Percentiles rank a stretch among this genome's conserved stretches.
Evolutionary conservation across 2,888 invertebrate species (phyloP).

Genomic region (Anodontia alba): DNA sequence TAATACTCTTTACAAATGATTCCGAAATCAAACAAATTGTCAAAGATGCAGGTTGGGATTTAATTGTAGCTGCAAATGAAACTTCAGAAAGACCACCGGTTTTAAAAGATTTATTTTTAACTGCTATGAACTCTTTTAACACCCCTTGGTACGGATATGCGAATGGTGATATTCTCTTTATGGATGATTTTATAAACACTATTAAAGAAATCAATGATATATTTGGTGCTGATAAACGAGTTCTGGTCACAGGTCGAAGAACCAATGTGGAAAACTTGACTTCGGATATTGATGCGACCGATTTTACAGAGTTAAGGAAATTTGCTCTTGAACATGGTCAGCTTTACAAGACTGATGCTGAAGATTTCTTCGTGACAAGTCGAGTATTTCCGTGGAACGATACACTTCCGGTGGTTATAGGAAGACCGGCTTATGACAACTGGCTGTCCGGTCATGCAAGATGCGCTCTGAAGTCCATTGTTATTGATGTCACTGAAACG

Average conservation of each 20-base stretch:
- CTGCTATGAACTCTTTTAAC: constrained; percentile 48
- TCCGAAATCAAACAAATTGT: constrained; percentile 27
- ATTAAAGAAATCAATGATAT: constrained; percentile 37
- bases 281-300: constrained; percentile 31
- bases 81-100: constrained; percentile 47
- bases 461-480: constrained; percentile 52
- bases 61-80: constrained; percentile 31
- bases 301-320: constrained; percentile 27
- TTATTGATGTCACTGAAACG: constrained; percentile 60
- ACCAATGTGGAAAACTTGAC: constrained; percentile 56
- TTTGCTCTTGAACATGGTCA: constrained; percentile 36
- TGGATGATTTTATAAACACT: constrained; percentile 47
- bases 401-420: constrained; percentile 58
- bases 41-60: constrained; percentile 56
- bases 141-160: constrained; percentile 61
- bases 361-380: constrained; percentile 62
- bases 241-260: constrained; percentile 57
- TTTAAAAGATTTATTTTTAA: constrained; percentile 55
- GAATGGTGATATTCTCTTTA: constrained; percentile 64
- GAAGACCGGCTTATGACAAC: constrained; percentile 64
- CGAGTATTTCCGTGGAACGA: constrained; percentile 57
- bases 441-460: constrained; percentile 62
- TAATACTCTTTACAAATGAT: constrained; percentile 66
- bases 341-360: constrained; percentile 60
- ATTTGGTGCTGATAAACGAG: constrained; percentile 28